phyloP scores from a whole-genome alignment of 2,888 invertebrate genomes.

The Microctonus brassicae region DNA sequence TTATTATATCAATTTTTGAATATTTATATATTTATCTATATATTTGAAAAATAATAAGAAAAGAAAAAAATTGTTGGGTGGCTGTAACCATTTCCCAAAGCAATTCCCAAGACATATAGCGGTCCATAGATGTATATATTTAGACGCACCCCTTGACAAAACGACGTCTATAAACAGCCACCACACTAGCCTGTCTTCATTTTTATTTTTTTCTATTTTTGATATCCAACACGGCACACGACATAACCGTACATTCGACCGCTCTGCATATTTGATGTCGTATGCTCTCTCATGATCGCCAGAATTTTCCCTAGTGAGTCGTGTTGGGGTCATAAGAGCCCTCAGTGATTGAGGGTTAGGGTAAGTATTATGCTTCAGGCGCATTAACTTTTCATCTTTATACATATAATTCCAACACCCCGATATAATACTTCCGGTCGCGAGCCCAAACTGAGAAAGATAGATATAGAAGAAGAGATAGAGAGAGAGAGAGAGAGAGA shows the following conservation, averaged over 20 bases:
- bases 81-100: slow-evolving; percentile 21
- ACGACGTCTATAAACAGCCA: slow-evolving; percentile 58
- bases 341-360: slow-evolving; percentile 69
- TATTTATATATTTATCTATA: slow-evolving; percentile 17
- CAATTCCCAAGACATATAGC: slow-evolving; percentile 38
- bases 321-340: slow-evolving; percentile 66
- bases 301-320: slow-evolving; percentile 68
- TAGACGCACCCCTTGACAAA: slow-evolving; percentile 59
- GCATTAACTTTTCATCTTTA: slow-evolving; percentile 69
- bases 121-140: slow-evolving; percentile 26
- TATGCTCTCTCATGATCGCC: slow-evolving; percentile 65
- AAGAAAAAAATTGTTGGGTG: neutral
- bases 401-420: slow-evolving; percentile 57
- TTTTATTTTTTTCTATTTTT: slow-evolving; percentile 9
- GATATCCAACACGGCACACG: slow-evolving; percentile 40
- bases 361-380: slow-evolving; percentile 51
- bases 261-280: slow-evolving; percentile 68
- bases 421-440: slow-evolving; percentile 30
- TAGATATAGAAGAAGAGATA: neutral
- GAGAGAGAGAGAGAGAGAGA: too few species aligned
- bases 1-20: too few species aligned
- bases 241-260: slow-evolving; percentile 69
- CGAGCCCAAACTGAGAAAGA: slow-evolving; percentile 7
- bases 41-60: too few species aligned
- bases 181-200: slow-evolving; percentile 6